A percentile compares a stretch with the other conserved stretches of the same genome.
Conservation (phyloP, 2,113 vertebrate genomes). For the Bungarus multicinctus region DNA sequence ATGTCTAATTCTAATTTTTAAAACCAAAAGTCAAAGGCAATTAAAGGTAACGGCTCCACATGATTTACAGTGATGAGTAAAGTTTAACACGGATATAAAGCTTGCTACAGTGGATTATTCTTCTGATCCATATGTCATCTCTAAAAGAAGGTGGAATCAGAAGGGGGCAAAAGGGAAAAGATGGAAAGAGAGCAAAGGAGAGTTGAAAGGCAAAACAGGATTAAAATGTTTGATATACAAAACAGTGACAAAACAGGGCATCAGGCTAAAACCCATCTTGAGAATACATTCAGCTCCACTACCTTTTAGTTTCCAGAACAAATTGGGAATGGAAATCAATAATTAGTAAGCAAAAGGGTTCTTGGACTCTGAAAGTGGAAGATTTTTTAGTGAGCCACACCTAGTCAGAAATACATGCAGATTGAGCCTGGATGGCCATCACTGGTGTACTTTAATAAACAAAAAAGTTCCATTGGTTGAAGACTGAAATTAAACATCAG, state of each 20-base stretch:
- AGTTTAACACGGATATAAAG: background rate
- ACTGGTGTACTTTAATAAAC: background rate
- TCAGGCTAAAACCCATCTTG: background rate
- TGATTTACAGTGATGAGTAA: background rate
- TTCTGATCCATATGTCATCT: background rate
- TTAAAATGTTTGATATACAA: background rate
- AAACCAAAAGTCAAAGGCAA: constrained; percentile 20
- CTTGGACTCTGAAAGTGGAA: background rate
- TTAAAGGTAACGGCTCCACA: background rate
- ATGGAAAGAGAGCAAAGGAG: background rate
- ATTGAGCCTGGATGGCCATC: background rate
- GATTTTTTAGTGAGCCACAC: background rate
- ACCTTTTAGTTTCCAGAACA: background rate
- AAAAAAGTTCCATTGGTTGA: background rate
- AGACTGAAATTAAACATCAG: background rate
- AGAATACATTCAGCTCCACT: background rate
- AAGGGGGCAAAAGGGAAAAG: background rate
- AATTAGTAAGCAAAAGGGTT: background rate
- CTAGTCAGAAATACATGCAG: background rate
- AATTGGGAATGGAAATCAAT: background rate
- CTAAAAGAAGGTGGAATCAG: background rate
- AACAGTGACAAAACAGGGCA: background rate
- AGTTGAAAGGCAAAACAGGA: background rate
- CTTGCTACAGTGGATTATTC: background rate
- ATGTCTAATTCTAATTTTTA: constrained; percentile 22